These are phyloP conservation scores for Gallinago solitaria DNA, from an alignment of 2,797 vertebrate species.

Conservation along the genomic window DNA sequence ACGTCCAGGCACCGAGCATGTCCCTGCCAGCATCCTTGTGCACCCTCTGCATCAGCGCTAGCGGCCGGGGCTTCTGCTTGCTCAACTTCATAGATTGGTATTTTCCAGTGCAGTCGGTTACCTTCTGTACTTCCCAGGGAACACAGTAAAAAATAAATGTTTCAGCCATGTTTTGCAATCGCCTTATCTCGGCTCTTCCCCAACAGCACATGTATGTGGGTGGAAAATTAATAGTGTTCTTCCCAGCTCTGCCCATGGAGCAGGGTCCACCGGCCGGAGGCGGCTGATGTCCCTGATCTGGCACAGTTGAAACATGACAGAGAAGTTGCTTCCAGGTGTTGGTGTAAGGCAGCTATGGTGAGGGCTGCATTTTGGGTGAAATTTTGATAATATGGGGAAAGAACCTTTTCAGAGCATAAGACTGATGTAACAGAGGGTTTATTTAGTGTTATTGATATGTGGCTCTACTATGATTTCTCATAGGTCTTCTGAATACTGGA, in stretches of 20 bases:
- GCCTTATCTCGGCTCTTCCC: neutral
- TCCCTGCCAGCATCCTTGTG: neutral
- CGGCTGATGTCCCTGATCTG: neutral
- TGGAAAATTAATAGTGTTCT: neutral
- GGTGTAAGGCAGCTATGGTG: neutral
- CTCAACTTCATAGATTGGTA: neutral
- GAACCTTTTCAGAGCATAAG: neutral
- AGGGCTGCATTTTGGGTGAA: neutral
- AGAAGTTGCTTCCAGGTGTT: neutral
- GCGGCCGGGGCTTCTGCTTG: neutral
- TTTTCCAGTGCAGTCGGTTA: neutral
- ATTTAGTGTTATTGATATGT: neutral
- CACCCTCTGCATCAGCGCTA: neutral
- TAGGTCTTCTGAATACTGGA: neutral
- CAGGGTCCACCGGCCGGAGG: neutral
- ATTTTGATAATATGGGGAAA: neutral
- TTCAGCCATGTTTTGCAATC: neutral
- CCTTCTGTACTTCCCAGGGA: neutral
- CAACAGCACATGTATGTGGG: neutral
- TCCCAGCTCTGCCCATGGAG: neutral
- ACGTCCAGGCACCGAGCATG: accelerated
- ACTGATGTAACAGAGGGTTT: neutral
- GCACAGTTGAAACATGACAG: accelerated
- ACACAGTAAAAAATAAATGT: neutral
- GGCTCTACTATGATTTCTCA: neutral